Evolutionary conservation across 2,888 invertebrate genomes (phyloP), one percentile per base, ranked within the genome.

Genomic region (Nomada goodeniana): DNA sequence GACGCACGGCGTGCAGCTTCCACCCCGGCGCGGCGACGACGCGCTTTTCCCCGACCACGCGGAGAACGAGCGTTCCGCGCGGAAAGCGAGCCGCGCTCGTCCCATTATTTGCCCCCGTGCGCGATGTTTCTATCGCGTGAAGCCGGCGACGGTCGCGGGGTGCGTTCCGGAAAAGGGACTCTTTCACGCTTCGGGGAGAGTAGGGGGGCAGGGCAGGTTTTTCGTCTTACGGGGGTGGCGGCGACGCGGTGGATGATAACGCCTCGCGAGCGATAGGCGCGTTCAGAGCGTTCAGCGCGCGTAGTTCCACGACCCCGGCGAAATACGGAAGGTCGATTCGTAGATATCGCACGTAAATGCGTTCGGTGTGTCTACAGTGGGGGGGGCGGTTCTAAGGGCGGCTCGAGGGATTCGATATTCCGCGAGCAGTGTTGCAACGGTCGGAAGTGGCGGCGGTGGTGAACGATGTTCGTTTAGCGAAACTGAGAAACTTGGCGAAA

Each of bases 111-210:
- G 52, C 52, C 52, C 52, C 44, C 69, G 29, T 23, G 63, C 59
- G 64, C 69, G 55, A 63, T 63, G 73, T 73, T 76, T 71, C 76
- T 76, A 76, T 76, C 29, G 65, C 76, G 59, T 65, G 29, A 64
- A 61, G 60, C 64, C 69, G 47, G 55, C 47, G 55, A 53, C 69
- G 70, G 13, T 0, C 36, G n/a, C 63, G 44, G 64, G 72, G 72
- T 26, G 63, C 71, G 71, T 65, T n/a, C 65, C 57, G 57, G 74
- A 74, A 67, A 74, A 67, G 74, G 74, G 67, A 74, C 67, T 60
- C 59, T 74, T 67, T 74, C 74, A 74, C 74, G 59, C 59, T 67
- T 42, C 74, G 50, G 23, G 23, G 23, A 1, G 23, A 23, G 23
- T 1, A 23, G 0, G 36, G 73, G 36, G 47, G 52, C 59, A 67